These are phyloP conservation scores for Ichneumoninae sp. DNA, from an alignment of 2,888 invertebrate species.

Conservation along the genomic window DNA sequence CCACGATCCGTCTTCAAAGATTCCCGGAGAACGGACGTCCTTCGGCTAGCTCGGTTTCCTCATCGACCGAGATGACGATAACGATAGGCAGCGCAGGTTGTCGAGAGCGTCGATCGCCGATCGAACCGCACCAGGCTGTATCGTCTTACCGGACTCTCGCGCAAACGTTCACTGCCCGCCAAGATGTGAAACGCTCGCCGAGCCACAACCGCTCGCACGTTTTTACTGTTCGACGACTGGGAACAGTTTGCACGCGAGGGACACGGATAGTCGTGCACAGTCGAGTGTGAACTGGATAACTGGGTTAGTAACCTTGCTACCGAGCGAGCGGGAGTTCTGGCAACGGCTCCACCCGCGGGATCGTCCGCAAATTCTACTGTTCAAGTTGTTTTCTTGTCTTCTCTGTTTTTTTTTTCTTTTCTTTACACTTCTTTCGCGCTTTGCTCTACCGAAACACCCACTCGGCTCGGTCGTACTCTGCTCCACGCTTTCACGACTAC, in stretches of 20 bases:
- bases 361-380: constrained; percentile 36
- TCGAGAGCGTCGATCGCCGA: constrained; percentile 46
- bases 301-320: constrained; percentile 70
- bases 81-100: constrained; percentile 22
- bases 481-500: constrained; percentile 8
- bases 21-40: not conserved
- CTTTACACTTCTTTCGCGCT: not conserved
- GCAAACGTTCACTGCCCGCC: constrained; percentile 14
- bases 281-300: constrained; percentile 67
- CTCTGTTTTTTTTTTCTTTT: not conserved
- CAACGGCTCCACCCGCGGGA: constrained; percentile 8
- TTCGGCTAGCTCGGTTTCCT: not conserved
- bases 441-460: not conserved
- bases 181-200: not conserved
- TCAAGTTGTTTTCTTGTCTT: constrained; percentile 10
- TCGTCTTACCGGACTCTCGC: not conserved
- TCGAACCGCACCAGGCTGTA: constrained; percentile 25
- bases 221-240: constrained; percentile 3
- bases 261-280: constrained; percentile 18
- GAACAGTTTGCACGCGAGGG: constrained; percentile 25
- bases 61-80: constrained; percentile 3
- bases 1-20: not conserved
- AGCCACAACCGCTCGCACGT: too few relatives aligned
- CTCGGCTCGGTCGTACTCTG: constrained; percentile 7
- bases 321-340: constrained; percentile 30